Conservation (phyloP, 1,140 invertebrate genomes). For the Saxidomus purpurata region DNA sequence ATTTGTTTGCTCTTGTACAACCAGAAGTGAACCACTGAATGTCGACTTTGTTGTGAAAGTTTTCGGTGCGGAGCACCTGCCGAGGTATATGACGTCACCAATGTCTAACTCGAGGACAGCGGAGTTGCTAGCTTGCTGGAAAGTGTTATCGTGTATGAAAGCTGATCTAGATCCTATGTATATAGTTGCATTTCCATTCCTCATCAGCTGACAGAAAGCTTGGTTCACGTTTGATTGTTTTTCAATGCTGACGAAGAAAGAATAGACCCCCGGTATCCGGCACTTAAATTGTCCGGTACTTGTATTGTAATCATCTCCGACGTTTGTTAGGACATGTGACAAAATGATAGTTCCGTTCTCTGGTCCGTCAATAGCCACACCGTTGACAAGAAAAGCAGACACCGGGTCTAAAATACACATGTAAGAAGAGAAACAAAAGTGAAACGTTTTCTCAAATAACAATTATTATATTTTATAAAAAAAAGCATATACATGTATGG, state of each 20-base stretch:
- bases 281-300: constrained; percentile 37
- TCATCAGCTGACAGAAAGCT: constrained; percentile 29
- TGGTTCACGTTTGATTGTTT: constrained; percentile 27
- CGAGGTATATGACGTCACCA: constrained; percentile 32
- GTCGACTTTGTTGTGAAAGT: constrained; percentile 26
- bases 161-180: neutral
- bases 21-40: constrained; percentile 37
- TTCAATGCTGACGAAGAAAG: constrained; percentile 48
- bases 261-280: constrained; percentile 37
- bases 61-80: neutral
- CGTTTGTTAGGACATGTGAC: constrained; percentile 34
- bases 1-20: no score
- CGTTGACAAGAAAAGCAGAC: constrained; percentile 17
- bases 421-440: no score
- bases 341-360: constrained; percentile 38
- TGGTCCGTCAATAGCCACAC: neutral
- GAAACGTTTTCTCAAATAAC: no score
- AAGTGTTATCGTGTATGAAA: neutral
- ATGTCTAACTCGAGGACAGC: neutral
- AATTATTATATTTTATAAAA: no score
- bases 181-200: neutral
- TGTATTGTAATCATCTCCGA: constrained; percentile 42
- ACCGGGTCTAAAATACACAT: neutral
- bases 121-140: constrained; percentile 34
- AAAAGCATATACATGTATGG: no score